phyloP scores from a whole-genome alignment of 2,888 invertebrate species.

The Spodoptera exigua region DNA sequence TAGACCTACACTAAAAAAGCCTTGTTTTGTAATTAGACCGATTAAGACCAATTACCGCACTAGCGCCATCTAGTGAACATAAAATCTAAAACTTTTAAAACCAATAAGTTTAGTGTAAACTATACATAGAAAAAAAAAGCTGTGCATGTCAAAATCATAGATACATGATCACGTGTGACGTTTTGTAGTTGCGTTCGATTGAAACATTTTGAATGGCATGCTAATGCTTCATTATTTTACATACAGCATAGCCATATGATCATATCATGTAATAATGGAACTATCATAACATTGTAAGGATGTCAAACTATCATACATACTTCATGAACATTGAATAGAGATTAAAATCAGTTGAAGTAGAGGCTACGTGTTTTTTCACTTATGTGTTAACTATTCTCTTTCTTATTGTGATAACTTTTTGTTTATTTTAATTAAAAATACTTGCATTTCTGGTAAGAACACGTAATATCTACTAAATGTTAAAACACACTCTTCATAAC shows the following conservation, averaged over 20 bases:
- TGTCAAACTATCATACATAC: slow-evolving; percentile 33
- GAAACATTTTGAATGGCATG: slow-evolving; percentile 47
- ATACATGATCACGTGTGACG: slow-evolving; percentile 31
- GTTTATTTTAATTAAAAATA: too few relatives aligned
- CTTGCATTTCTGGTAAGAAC: background rate
- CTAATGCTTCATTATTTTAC: slow-evolving; percentile 32
- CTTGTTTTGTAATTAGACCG: too few relatives aligned
- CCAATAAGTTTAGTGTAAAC: slow-evolving; percentile 1
- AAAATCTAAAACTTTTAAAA: too few relatives aligned
- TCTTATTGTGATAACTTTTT: too few relatives aligned
- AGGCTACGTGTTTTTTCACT: slow-evolving; percentile 23
- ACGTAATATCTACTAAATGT: slow-evolving; percentile 33
- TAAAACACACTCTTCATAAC: slow-evolving; percentile 10
- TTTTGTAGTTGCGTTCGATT: slow-evolving; percentile 40
- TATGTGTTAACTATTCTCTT: background rate
- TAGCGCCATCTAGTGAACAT: too few relatives aligned
- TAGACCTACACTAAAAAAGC: too few relatives aligned
- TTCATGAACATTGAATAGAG: slow-evolving; percentile 37
- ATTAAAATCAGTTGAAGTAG: slow-evolving; percentile 20
- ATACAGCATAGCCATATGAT: slow-evolving; percentile 39
- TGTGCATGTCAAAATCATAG: slow-evolving; percentile 66
- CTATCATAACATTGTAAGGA: slow-evolving; percentile 23
- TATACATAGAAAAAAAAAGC: slow-evolving; percentile 25
- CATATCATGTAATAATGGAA: slow-evolving; percentile 32
- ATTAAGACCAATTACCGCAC: too few relatives aligned